Evolutionary conservation across 2,888 invertebrate genomes (phyloP), one percentile per base, ranked within the genome.

Genomic region (Tenthredo notha): DNA sequence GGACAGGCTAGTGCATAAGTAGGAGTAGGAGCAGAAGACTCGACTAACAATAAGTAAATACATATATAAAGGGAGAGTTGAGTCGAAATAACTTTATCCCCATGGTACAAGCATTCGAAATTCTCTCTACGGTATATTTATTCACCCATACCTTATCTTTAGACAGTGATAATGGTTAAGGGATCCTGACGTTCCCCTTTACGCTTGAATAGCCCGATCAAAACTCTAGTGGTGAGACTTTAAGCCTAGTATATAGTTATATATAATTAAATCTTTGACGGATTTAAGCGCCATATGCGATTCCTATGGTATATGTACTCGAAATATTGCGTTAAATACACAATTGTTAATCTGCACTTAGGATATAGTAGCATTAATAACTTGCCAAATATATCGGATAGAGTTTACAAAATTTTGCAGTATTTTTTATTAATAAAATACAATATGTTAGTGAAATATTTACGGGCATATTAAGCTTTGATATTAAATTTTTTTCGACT

Each of bases 141-240:
- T 74, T 43, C 74, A 74, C 3, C 74, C 74, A 25, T 47, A 40
- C 70, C 74, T 74, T 74, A 74, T 74, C 74, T 21, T 37, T 2
- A 74, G 21, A 43, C 74, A 25, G 43, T 74, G 74, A n/a, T 12
- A 74, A 74, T 43, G 74, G 74, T 25, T 74, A 47, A 43, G 25
- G 74, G 43, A 9, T 40, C 15, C 74, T 67, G 74, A 74, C 47
- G 25, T 74, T 74, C 47, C 25, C 21, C 12, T 21, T 43, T 40
- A 12, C 43, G 40, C 74, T 74, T 21, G 74, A 74, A 74, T 74
- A 74, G 29, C 21, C 29, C 43, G 74, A 74, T 74, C 43, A 6
- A 6, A 40, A 40, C 43, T 43, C 43, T 15, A 6, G 12, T 12
- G 25, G 43, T 10, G 43, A 43, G 9, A 25, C 74, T 21, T 43